Evolutionary conservation across 2,113 vertebrate genomes (phyloP).

Genomic region (Tyrannus savana): DNA sequence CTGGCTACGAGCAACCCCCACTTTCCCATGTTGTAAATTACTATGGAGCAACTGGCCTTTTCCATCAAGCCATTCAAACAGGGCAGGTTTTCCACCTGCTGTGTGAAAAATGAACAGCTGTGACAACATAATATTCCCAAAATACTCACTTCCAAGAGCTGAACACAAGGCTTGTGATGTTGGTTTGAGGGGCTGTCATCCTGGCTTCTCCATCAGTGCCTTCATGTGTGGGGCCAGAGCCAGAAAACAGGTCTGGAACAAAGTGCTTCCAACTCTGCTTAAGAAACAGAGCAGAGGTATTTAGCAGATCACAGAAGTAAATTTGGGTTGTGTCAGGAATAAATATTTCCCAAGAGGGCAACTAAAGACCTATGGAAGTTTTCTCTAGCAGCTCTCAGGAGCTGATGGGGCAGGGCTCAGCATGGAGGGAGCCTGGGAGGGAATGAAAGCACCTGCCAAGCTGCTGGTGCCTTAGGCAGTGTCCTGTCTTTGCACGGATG

Average conservation of each 20-base stretch:
- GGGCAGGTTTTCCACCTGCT: slow-evolving; percentile 18
- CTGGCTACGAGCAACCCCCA: neutral
- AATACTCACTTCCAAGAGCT: neutral
- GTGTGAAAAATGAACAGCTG: slow-evolving; percentile 32
- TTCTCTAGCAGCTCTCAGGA: neutral
- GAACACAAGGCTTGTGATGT: neutral
- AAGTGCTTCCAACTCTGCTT: neutral
- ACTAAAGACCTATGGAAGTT: neutral
- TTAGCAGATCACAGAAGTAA: neutral
- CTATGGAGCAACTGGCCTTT: neutral
- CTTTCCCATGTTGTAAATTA: neutral
- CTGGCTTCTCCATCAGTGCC: rapidly evolving
- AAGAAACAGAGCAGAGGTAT: neutral
- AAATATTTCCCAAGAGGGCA: neutral
- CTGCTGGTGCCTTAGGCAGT: neutral
- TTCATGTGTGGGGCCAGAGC: neutral
- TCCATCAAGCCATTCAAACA: neutral
- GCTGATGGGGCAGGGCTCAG: rapidly evolving
- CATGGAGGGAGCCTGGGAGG: neutral
- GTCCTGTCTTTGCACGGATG: neutral
- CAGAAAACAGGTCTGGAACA: neutral
- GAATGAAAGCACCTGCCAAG: rapidly evolving
- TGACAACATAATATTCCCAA: neutral
- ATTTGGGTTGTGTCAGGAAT: neutral
- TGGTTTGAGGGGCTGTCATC: neutral